Evolutionary conservation across 2,113 vertebrate species (phyloP), one percentile per base, ranked within the genome.

Genomic region (Nematolebias whitei): DNA sequence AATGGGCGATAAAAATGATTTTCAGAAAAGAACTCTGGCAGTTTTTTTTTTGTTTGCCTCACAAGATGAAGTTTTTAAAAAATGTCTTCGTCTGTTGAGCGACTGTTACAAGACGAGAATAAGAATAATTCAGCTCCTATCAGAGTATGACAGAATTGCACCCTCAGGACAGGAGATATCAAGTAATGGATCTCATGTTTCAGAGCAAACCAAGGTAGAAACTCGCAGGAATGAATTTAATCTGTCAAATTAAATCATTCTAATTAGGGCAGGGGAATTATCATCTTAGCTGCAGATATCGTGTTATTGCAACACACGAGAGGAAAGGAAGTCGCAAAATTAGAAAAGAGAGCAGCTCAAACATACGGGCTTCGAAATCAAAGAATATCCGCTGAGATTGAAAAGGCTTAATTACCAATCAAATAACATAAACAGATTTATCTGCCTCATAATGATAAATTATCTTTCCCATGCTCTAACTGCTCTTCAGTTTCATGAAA

Each of bases 101-200:
- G 59, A n/a, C 23, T 64, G 49, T 23, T 44, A 56, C 70, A 68
- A 73, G 57, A 54, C 54, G 50, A n/a, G 56, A 78, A 68, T 75
- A 52, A 57, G 23, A 79, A 81, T 53, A 19, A 8, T 20, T 71
- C 2, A 51, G 11, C 41, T 64, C 48, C 57, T 80, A 76, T 80
- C 64, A 68, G 44, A 51, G 23, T 58, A 61, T 72, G 51, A 67
- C 49, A 76, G 44, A 70, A 79, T 70, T 74, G 22, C 32, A 63
- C 56, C 74, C 60, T 26, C 5, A 22, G 69, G 73, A 79, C 22
- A 65, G 50, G 55, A 74, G 68, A 68, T 65, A 71, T 80, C 15
- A 48, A 48, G 68, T 77, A 79, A 85, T 79, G 41, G 53, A 78
- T 85, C 73, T 13, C 7, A 58, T 54, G 26, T 66, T 70, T 74